Evolutionary conservation across 2,113 vertebrate species (phyloP), one percentile per base, ranked within the genome.

Genomic region (Paratilapia polleni): DNA sequence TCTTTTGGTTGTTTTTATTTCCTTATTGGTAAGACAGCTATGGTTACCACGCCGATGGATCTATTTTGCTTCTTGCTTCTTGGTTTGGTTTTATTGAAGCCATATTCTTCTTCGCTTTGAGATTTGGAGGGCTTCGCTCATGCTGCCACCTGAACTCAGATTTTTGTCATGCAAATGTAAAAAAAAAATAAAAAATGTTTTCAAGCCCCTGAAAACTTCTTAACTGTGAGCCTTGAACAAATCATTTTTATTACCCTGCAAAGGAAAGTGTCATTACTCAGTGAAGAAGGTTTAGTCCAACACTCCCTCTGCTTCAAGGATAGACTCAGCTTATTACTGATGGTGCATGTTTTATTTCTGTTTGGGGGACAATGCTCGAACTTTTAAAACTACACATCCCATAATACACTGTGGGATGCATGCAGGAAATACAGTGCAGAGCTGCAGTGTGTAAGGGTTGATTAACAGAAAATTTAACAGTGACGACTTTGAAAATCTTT

Each of bases 71-170:
- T 38, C 63, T 96, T 94, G 94, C 87, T 91, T 96, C 96, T 94
- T 56, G 3, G n/a, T 61, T 78, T 47, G 15, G 28, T 77, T 88
- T 88, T 77, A 94, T 95, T 85, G 91, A 94, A 97, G 95, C 95
- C 95, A 95, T 89, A 83, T 94, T 96, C 94, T 94, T 93, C 85
- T 94, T 93, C 85, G 83, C 91, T 93, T 63, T 64, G 89, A 91
- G 89, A 89, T 87, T 31, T 41, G 1, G 11, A 52, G 62, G 77
- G 86, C 73, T 68, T 26, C 1, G 11, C 47, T 84, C 26, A 5
- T 6, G 63, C 75, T n/a, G 75, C 78, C 64, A 1, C 24, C 15
- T 12, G 61, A 52, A 85, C 77, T 85, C 77, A 59, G 88, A 85
- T 83, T 81, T 78, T 24, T 86, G 41, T 62, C 60, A 59, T 54